phyloP scores from a whole-genome alignment of 1,140 invertebrate genomes.

The Rhyacophila brunnea region DNA sequence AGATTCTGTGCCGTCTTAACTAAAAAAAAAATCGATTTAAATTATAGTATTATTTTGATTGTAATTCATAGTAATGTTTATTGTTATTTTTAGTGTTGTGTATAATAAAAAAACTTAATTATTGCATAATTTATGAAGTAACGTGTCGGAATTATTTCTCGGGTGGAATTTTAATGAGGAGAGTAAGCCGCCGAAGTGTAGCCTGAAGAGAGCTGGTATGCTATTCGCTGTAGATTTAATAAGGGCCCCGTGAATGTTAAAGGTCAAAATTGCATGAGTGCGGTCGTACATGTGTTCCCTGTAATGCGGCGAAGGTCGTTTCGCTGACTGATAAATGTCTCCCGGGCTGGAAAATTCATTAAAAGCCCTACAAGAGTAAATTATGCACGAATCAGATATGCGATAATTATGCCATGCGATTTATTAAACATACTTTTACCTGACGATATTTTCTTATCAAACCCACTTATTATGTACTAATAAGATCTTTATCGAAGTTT shows the following conservation, averaged over 20 bases:
- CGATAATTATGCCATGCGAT: too few relatives aligned
- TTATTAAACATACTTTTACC: too few relatives aligned
- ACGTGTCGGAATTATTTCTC: slow-evolving; percentile 13
- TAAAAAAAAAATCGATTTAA: neutral
- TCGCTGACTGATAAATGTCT: neutral
- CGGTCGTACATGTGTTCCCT: slow-evolving; percentile 7
- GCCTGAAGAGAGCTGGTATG: neutral
- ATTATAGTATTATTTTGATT: too few relatives aligned
- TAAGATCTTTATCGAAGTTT: too few relatives aligned
- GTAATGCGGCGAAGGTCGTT: slow-evolving; percentile 31
- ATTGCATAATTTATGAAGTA: slow-evolving; percentile 4
- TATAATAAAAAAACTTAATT: too few relatives aligned
- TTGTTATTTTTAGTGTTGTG: too few relatives aligned
- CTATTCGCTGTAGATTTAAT: slow-evolving; percentile 15
- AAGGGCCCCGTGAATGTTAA: slow-evolving; percentile 4
- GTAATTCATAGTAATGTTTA: too few relatives aligned
- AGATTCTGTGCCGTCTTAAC: slow-evolving; percentile 19
- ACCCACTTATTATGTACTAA: too few relatives aligned
- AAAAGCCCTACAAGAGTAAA: too few relatives aligned
- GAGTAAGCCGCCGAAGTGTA: neutral
- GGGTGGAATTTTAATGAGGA: slow-evolving; percentile 23
- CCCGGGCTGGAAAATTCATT: too few relatives aligned
- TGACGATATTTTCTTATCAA: too few relatives aligned
- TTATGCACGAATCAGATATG: too few relatives aligned
- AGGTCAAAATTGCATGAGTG: slow-evolving; percentile 22